Evolutionary conservation across 2,888 invertebrate species (phyloP).

Genomic region (Lithophane semibrunnea): DNA sequence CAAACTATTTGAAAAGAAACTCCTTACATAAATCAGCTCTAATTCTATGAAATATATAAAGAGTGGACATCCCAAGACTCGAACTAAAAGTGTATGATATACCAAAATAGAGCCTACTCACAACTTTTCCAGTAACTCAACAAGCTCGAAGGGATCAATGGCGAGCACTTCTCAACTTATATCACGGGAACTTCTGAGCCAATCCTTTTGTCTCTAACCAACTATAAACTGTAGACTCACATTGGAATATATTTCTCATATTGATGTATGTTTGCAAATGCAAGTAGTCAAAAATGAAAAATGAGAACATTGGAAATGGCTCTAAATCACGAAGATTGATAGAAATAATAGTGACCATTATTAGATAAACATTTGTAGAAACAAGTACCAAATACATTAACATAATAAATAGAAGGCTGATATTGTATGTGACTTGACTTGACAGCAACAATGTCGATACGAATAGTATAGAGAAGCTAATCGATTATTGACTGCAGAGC

Average conservation of each 20-base stretch:
- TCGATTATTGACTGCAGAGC: conserved; percentile 9
- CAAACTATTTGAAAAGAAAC: neutral
- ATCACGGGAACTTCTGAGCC: conserved; percentile 16
- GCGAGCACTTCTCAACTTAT: conserved; percentile 16
- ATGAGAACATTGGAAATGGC: conserved; percentile 2
- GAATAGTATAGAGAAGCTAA: neutral
- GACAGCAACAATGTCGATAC: neutral
- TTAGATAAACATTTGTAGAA: neutral
- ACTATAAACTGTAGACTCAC: neutral
- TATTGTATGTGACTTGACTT: neutral
- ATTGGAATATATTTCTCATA: conserved; percentile 1
- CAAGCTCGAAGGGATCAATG: conserved; percentile 31
- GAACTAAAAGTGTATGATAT: conserved; percentile 12
- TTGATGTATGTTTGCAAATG: conserved; percentile 2
- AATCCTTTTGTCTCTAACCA: conserved; percentile 5
- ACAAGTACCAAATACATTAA: neutral
- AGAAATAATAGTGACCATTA: neutral
- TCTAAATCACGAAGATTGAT: neutral
- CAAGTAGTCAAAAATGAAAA: neutral
- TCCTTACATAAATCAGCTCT: neutral
- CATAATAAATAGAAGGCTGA: neutral
- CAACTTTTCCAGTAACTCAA: conserved; percentile 41
- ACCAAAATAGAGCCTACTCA: neutral
- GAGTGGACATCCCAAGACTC: neutral
- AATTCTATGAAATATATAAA: conserved; percentile 2